These are phyloP conservation scores for Columba janthina DNA, from an alignment of 2,113 vertebrate species.

Conservation along the genomic window DNA sequence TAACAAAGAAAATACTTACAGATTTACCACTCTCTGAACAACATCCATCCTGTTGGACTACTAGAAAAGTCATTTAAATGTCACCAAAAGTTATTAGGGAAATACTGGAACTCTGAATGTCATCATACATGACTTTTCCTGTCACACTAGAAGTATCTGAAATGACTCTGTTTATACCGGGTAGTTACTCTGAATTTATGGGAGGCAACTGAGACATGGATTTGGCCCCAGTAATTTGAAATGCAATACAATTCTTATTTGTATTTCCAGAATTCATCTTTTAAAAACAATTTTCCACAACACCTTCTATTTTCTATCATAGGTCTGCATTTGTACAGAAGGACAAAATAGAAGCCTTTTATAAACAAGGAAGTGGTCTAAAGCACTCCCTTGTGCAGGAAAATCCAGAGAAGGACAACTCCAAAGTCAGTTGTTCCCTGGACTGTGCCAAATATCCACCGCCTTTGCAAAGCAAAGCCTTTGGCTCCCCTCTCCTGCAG, in stretches of 20 bases:
- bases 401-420: constrained; percentile 31
- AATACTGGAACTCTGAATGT: not conserved
- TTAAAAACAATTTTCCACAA: not conserved
- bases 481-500: not conserved
- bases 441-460: constrained; percentile 8
- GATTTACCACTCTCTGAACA: not conserved
- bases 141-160: not conserved
- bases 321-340: not conserved
- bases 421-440: not conserved
- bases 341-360: not conserved
- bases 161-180: not conserved
- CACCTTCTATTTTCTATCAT: not conserved
- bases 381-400: not conserved
- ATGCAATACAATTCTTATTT: not conserved
- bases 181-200: not conserved
- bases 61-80: not conserved
- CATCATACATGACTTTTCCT: not conserved
- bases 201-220: not conserved
- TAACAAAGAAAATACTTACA: constrained; percentile 36
- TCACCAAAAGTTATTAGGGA: not conserved
- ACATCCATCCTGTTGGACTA: not conserved
- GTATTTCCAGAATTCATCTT: not conserved
- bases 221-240: not conserved
- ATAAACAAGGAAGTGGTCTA: constrained; percentile 36
- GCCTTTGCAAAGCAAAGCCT: not conserved